phyloP scores from a whole-genome alignment of 2,113 vertebrate species.

The Ptychochromis oligacanthus region DNA sequence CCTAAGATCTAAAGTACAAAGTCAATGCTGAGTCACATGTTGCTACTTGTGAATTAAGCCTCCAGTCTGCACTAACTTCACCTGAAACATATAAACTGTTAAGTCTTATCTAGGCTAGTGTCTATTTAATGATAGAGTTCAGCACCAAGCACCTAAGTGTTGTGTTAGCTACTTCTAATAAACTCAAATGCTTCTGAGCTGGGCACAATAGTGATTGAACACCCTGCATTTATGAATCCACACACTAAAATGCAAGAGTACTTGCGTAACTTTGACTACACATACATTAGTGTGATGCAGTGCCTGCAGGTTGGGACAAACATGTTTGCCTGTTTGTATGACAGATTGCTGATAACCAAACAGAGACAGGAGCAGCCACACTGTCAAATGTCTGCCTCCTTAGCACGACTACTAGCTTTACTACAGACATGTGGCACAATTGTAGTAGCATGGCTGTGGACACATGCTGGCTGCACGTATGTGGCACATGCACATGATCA shows the following conservation, averaged over 20 bases:
- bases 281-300: background rate
- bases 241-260: background rate
- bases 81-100: background rate
- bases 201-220: background rate
- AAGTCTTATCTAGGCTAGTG: background rate
- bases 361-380: slow-evolving; percentile 19
- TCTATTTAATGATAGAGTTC: background rate
- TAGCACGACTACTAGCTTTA: slow-evolving; percentile 31
- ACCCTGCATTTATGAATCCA: background rate
- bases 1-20: background rate
- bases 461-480: background rate
- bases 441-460: slow-evolving; percentile 12
- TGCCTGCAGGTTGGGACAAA: background rate
- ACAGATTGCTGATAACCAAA: slow-evolving; percentile 34
- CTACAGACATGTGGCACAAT: slow-evolving; percentile 47
- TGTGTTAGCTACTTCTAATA: slow-evolving; percentile 1
- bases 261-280: background rate
- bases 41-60: background rate
- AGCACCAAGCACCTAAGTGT: background rate
- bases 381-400: slow-evolving; percentile 28
- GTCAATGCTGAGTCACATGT: slow-evolving; percentile 21
- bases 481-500: background rate
- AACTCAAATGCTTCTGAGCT: background rate
- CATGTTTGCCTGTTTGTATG: background rate
- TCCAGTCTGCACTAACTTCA: background rate